Evolutionary conservation across 2,888 invertebrate species (phyloP).

Genomic region (Argyra leucocephala): DNA sequence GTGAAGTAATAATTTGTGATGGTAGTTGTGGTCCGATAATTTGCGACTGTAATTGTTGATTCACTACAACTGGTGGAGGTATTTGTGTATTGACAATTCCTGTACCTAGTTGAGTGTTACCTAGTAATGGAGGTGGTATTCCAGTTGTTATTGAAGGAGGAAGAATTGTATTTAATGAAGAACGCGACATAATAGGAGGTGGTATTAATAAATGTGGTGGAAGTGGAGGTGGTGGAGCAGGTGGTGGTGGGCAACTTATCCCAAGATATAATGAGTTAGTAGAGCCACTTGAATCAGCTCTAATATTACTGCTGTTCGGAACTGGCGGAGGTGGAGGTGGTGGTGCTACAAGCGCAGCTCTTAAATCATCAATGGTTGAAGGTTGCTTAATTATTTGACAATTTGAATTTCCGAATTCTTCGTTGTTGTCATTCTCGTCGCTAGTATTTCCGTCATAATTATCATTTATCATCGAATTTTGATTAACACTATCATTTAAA

Average conservation of each 20-base stretch:
- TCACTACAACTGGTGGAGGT: slow-evolving; percentile 8
- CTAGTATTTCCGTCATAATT: neutral
- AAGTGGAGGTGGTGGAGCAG: slow-evolving; percentile 15
- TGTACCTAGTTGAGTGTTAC: slow-evolving; percentile 27
- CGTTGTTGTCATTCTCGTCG: neutral
- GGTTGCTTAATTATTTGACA: neutral
- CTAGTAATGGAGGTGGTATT: slow-evolving; percentile 18
- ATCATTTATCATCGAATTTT: too few relatives aligned
- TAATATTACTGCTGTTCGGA: slow-evolving; percentile 20
- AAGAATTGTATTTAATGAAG: slow-evolving; percentile 15
- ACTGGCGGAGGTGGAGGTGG: slow-evolving; percentile 22
- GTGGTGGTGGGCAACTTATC: slow-evolving; percentile 23
- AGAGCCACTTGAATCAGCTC: slow-evolving; percentile 24
- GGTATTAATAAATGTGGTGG: slow-evolving; percentile 13
- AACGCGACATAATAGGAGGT: slow-evolving; percentile 11
- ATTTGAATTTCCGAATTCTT: neutral
- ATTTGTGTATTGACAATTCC: slow-evolving; percentile 23
- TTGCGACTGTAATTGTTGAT: neutral
- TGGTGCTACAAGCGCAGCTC: slow-evolving; percentile 12
- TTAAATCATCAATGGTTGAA: neutral
- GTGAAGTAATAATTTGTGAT: slow-evolving; percentile 28
- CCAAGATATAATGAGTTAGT: slow-evolving; percentile 20
- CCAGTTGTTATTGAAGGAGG: slow-evolving; percentile 13
- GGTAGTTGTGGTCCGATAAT: slow-evolving; percentile 23
- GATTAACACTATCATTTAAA: neutral